Conservation (phyloP, 1,140 invertebrate species). For the Orius laevigatus region DNA sequence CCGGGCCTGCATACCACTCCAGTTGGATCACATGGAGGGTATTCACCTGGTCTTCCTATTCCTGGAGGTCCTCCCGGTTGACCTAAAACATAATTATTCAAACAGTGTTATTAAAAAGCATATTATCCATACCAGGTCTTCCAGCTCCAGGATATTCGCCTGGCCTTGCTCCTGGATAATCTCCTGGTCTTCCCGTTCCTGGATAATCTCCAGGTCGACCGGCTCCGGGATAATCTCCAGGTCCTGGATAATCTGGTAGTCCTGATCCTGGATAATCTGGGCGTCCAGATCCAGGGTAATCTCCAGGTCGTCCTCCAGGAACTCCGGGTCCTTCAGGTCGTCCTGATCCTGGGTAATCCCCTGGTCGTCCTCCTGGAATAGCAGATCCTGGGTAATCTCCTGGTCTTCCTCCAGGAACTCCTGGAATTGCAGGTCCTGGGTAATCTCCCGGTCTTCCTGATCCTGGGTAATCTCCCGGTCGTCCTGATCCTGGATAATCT, state of each 20-base stretch:
- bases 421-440: slow-evolving; percentile 10
- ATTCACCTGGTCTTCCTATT: slow-evolving; percentile 10
- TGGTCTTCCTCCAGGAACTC: slow-evolving; percentile 12
- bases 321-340: slow-evolving; percentile 2
- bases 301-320: slow-evolving; percentile 13
- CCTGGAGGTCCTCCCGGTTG: slow-evolving; percentile 16
- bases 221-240: slow-evolving; percentile 7
- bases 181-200: slow-evolving; percentile 6
- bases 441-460: slow-evolving; percentile 4
- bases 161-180: slow-evolving; percentile 12
- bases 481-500: not conserved
- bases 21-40: not conserved
- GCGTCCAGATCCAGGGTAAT: slow-evolving; percentile 12
- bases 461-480: slow-evolving; percentile 15
- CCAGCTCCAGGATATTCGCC: slow-evolving; percentile 7
- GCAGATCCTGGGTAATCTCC: slow-evolving; percentile 9
- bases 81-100: slow-evolving; percentile 14
- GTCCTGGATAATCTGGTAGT: slow-evolving; percentile 10
- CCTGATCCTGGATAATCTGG: slow-evolving; percentile 11
- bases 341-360: slow-evolving; percentile 7
- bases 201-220: slow-evolving; percentile 16
- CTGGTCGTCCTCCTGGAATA: slow-evolving; percentile 11
- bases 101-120: slow-evolving; percentile 8
- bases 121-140: slow-evolving; percentile 7
- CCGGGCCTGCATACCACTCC: slow-evolving; percentile 6